Conservation (phyloP, 1,140 invertebrate species). For the Philaenus spumarius region DNA sequence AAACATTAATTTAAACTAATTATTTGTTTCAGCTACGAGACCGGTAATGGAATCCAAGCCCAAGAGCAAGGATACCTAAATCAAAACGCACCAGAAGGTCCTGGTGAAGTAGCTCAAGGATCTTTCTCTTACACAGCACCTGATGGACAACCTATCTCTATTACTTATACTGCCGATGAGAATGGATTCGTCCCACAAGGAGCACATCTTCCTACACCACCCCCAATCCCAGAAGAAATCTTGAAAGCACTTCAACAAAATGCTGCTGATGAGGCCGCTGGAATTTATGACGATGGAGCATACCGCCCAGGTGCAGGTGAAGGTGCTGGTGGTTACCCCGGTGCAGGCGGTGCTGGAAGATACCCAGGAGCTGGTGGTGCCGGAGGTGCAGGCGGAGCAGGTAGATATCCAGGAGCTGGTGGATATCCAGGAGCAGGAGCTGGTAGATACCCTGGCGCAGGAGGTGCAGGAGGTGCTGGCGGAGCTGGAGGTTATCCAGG, state of each 20-base stretch:
- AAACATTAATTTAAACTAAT: no score
- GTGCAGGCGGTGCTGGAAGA: not conserved
- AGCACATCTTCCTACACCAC: no score
- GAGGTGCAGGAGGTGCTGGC: not conserved
- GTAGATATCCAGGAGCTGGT: no score
- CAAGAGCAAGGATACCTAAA: slow-evolving; percentile 53
- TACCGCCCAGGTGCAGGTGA: slow-evolving; percentile 2
- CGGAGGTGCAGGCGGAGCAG: not conserved
- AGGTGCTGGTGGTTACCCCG: not conserved
- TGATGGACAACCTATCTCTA: slow-evolving; percentile 31
- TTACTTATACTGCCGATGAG: slow-evolving; percentile 23
- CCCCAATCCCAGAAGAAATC: no score
- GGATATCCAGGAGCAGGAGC: not conserved
- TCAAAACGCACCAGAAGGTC: slow-evolving; percentile 39
- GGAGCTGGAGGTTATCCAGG: no score
- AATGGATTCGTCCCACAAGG: no score
- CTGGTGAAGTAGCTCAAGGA: slow-evolving; percentile 46
- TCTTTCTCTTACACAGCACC: slow-evolving; percentile 54
- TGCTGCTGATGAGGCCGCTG: slow-evolving; percentile 27
- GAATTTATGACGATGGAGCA: slow-evolving; percentile 25
- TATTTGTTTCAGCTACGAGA: slow-evolving; percentile 58
- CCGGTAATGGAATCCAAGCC: slow-evolving; percentile 63
- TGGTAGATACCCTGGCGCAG: not conserved
- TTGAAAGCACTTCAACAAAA: slow-evolving; percentile 22
- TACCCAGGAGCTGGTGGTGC: not conserved